Evolutionary conservation across 2,113 vertebrate species (phyloP), one percentile per base, ranked within the genome.

Genomic region (Acanthisitta chloris): DNA sequence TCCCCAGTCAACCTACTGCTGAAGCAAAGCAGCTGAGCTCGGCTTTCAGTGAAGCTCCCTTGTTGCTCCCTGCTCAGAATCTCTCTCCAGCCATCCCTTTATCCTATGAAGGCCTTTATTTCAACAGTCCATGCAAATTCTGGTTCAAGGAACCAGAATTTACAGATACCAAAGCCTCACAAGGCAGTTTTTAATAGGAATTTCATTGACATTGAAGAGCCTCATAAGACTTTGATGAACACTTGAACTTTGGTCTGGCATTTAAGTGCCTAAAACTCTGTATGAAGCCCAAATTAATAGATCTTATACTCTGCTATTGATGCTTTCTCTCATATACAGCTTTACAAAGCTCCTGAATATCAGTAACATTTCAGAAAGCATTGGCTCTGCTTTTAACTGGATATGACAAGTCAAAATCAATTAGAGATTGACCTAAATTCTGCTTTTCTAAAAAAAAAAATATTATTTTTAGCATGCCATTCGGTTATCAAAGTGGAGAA

Each of bases 321-420:
- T 81, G 91, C 61, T 79, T 89, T 86, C 70, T 80, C 73, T 43
- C 19, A 17, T 51, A 81, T 12, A 28, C 49, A 89, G 61, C 51
- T 64, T 69, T 84, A 66, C 51, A 80, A 69, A 95, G 61, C 62
- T 86, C 29, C 76, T 12, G 2, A 90, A 91, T 86, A 73, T 59
- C 65, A 78, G 79, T 67, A 87, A 58, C 74, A 66, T 80, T 81
- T 67, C 79, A 90, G 69, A 92, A 90, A 90, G 62, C 79, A 79
- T 51, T 46, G 40, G 80, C 86, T 71, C 71, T 90, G 62, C 94
- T 84, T 93, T 91, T 84, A 90, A 93, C 88, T 69, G 88, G 76
- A 71, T 82, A 76, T 21, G 4, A 78, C 78, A 82, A 94, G 76
- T 85, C 69, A 90, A 96, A 96, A 96, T 95, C 96, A 92, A 96